Evolutionary conservation across 2,888 invertebrate genomes (phyloP).

Genomic region (Plagodis pulveraria): DNA sequence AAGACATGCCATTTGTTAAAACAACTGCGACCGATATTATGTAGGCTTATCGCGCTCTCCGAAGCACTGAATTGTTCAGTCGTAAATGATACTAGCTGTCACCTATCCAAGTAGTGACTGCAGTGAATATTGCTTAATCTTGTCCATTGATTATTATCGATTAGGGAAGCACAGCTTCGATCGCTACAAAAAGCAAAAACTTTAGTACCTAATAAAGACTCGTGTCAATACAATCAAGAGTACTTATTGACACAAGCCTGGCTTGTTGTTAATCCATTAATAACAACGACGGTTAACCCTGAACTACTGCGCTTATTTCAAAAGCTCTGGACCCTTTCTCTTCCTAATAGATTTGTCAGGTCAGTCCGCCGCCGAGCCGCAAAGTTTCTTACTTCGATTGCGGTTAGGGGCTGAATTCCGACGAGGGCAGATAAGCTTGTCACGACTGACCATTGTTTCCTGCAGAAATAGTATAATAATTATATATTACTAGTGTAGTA

Average conservation of each 20-base stretch:
- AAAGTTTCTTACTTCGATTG: slow-evolving; percentile 42
- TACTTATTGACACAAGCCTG: slow-evolving; percentile 3
- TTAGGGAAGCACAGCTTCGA: too few relatives aligned
- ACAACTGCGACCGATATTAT: too few relatives aligned
- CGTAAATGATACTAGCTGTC: too few relatives aligned
- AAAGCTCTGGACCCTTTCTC: slow-evolving; percentile 41
- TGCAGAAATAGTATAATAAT: neutral
- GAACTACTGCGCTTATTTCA: slow-evolving; percentile 26
- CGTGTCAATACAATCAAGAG: too few relatives aligned
- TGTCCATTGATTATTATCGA: too few relatives aligned
- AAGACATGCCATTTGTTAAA: too few relatives aligned
- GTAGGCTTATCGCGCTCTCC: too few relatives aligned
- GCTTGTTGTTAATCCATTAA: slow-evolving; percentile 17
- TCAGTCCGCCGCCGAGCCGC: slow-evolving; percentile 47
- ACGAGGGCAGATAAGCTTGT: slow-evolving; percentile 5
- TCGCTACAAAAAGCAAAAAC: neutral
- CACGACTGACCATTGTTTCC: neutral
- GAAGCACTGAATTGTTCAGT: too few relatives aligned
- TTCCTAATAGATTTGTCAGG: slow-evolving; percentile 55
- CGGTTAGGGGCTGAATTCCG: slow-evolving; percentile 32
- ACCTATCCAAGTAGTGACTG: too few relatives aligned
- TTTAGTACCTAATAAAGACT: too few relatives aligned
- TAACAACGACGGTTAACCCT: slow-evolving; percentile 25
- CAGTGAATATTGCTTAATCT: too few relatives aligned
- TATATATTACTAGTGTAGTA: too few relatives aligned